phyloP scores from a whole-genome alignment of 2,888 invertebrate genomes.

The Dryocosmus kuriphilus region DNA sequence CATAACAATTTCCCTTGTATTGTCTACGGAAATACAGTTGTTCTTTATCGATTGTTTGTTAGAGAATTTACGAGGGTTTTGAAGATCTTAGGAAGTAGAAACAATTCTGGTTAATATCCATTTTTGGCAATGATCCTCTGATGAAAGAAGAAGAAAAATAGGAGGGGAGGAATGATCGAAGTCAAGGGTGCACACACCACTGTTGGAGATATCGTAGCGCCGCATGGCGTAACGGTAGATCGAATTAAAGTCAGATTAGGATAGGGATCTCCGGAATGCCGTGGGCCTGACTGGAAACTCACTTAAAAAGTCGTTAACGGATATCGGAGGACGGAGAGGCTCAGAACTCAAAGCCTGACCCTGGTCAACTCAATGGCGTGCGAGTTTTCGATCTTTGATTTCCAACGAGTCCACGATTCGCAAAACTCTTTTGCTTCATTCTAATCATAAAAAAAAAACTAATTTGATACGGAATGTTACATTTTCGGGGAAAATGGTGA shows the following conservation, averaged over 20 bases:
- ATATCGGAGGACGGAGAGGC: constrained; percentile 58
- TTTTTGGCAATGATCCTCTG: constrained; percentile 27
- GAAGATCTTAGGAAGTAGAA: neutral
- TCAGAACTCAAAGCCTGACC: constrained; percentile 53
- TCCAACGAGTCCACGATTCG: constrained; percentile 25
- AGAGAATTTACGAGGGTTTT: neutral
- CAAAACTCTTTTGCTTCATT: neutral
- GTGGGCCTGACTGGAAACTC: constrained; percentile 60
- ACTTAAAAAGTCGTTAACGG: constrained; percentile 73
- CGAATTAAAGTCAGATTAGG: constrained; percentile 72
- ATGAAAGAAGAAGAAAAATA: neutral
- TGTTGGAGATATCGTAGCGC: constrained; percentile 34
- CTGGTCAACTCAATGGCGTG: constrained; percentile 44
- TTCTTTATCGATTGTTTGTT: neutral
- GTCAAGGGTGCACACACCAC: neutral
- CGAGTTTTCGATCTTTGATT: constrained; percentile 33
- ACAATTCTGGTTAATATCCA: neutral
- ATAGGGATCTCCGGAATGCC: constrained; percentile 55
- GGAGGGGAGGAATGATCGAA: constrained; percentile 3
- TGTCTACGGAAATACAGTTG: neutral
- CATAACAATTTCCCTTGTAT: neutral
- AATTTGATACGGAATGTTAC: no score
- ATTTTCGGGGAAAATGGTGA: no score
- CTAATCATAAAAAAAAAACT: no score
- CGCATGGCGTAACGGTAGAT: constrained; percentile 62